Conservation (phyloP, 2,113 vertebrate genomes). For the Oostethus manadensis region DNA sequence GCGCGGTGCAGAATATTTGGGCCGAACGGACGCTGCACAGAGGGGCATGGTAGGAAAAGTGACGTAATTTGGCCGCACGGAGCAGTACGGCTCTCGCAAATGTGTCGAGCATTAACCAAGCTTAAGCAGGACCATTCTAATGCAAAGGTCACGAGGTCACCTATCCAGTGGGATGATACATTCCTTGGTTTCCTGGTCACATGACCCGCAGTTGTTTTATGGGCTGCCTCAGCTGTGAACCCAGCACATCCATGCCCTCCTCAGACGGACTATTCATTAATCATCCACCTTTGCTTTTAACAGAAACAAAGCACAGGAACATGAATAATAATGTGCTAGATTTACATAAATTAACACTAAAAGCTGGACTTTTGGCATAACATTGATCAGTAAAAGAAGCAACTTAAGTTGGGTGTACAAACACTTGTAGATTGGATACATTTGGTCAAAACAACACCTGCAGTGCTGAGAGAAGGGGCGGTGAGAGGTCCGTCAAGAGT, state of each 20-base stretch:
- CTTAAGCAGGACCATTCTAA: not conserved
- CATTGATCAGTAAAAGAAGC: not conserved
- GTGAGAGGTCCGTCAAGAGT: too few relatives aligned
- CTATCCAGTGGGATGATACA: slow-evolving; percentile 14
- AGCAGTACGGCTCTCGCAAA: too few relatives aligned
- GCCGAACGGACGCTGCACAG: too few relatives aligned
- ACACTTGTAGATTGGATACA: too few relatives aligned
- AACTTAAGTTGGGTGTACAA: not conserved
- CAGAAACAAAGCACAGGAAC: not conserved
- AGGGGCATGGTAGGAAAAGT: too few relatives aligned
- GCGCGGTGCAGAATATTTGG: too few relatives aligned
- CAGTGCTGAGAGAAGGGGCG: too few relatives aligned
- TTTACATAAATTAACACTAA: not conserved
- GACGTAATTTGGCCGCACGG: too few relatives aligned
- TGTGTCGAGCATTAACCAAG: too few relatives aligned
- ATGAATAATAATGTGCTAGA: not conserved
- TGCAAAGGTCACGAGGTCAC: slow-evolving; percentile 10
- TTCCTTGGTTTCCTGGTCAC: slow-evolving; percentile 20
- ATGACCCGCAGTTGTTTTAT: slow-evolving; percentile 18
- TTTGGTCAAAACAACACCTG: too few relatives aligned
- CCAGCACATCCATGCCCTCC: not conserved
- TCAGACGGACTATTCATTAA: not conserved
- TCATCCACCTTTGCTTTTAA: not conserved
- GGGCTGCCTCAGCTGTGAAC: slow-evolving; percentile 12
- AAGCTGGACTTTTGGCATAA: not conserved